Evolutionary conservation across 2,113 vertebrate species (phyloP), one percentile per base, ranked within the genome.

Genomic region (Rousettus leschenaultii): DNA sequence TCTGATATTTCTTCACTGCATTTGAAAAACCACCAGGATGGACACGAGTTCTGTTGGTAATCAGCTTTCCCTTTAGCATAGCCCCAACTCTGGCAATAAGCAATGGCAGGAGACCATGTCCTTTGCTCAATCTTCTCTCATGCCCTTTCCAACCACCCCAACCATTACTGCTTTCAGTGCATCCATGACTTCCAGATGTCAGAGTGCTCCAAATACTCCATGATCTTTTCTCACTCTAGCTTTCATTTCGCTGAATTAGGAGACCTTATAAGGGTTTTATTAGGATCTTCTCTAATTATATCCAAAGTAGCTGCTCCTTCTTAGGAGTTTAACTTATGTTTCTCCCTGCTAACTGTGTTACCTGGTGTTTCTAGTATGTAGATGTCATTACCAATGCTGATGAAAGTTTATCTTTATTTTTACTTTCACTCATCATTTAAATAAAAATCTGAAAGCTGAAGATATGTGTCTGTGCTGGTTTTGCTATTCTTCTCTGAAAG

Each of bases 401-500:
- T 10, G 14, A 43, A 91, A 7, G 10, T 55, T 86, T 24, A 79
- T 79, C 30, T 74, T 65, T 28, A 65, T 33, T 84, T 88, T 73
- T 53, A 74, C 48, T 84, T 78, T 33, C 45, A 77, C 65, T 68
- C 5, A 45, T 91, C 48, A 48, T 87, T 82, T 77, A 73, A 82
- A 68, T 83, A 66, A 91, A 84, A 55, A n/a, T 70, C 48, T 51
- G 57, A 94, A 43, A 68, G 22, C 26, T 78, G 13, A 43, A 59
- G 19, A 51, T 45, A 43, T 21, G 18, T 91, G 45, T 63, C 28
- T 77, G 16, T 77, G 21, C 6, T 90, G 9, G 30, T 24, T 93
- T 93, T 93, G 51, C 26, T 78, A 10, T 71, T 82, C 26, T 86
- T 86, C 13, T 85, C 79, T 82, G 68, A 38, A 87, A 82, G 33